These are phyloP conservation scores for Drosophila neonasuta DNA, from an alignment of 2,888 invertebrate genomes.

Conservation along the genomic window DNA sequence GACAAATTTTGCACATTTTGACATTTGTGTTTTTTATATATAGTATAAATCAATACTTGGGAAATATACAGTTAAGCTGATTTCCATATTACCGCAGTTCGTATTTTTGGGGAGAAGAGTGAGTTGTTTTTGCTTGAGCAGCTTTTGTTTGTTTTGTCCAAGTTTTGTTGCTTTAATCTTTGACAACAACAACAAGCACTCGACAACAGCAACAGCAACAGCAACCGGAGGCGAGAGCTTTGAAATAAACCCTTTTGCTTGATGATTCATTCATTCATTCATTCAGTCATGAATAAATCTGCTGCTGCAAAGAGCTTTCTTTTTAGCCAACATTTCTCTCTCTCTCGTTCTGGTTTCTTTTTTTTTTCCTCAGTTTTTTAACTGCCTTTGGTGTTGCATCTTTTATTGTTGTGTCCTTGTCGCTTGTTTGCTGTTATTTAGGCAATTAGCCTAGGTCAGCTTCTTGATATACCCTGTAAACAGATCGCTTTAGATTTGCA, in stretches of 20 bases:
- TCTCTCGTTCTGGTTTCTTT: background rate
- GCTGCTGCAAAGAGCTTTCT: slow-evolving; percentile 22
- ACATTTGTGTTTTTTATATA: background rate
- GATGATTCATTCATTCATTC: slow-evolving; percentile 46
- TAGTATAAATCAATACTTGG: slow-evolving; percentile 9
- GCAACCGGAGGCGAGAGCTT: slow-evolving; percentile 7
- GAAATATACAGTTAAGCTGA: slow-evolving; percentile 18
- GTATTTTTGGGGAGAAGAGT: slow-evolving; percentile 3
- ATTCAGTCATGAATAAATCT: slow-evolving; percentile 39
- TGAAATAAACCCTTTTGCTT: slow-evolving; percentile 34
- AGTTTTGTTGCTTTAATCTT: slow-evolving; percentile 24
- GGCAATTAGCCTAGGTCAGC: slow-evolving; percentile 19
- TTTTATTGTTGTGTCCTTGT: slow-evolving; percentile 15
- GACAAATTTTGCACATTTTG: background rate
- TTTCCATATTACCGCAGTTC: slow-evolving; percentile 16
- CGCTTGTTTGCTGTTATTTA: slow-evolving; percentile 18
- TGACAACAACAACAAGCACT: background rate
- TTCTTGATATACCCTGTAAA: slow-evolving; percentile 2
- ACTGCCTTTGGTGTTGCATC: slow-evolving; percentile 12
- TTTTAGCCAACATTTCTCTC: slow-evolving; percentile 14
- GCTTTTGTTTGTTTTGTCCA: slow-evolving; percentile 12
- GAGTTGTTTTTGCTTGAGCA: background rate
- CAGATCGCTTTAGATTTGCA: background rate
- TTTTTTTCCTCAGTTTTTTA: background rate
- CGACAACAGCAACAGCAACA: background rate